phyloP scores from a whole-genome alignment of 2,888 invertebrate species.

The Caenorhabditis zanzibari region DNA sequence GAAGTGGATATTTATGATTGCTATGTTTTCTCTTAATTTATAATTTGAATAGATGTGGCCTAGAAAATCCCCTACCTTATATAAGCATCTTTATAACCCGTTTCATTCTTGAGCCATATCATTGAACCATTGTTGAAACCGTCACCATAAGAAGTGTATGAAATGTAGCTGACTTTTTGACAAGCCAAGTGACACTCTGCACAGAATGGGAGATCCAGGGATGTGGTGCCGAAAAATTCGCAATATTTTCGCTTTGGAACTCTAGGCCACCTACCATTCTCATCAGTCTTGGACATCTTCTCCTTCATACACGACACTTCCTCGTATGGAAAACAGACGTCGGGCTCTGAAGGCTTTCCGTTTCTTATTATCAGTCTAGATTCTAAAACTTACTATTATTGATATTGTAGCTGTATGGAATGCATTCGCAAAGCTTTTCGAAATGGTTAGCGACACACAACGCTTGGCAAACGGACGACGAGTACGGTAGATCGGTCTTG shows the following conservation, averaged over 20 bases:
- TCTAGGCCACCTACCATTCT: conserved; percentile 34
- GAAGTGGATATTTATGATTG: conserved; percentile 52
- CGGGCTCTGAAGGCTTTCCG: conserved; percentile 47
- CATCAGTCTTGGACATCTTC: conserved; percentile 53
- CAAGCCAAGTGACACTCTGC: conserved; percentile 53
- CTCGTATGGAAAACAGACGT: conserved; percentile 58
- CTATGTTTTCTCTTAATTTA: conserved; percentile 54
- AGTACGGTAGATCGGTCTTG: conserved; percentile 30
- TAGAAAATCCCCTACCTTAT: conserved; percentile 44
- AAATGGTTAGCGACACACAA: conserved; percentile 45
- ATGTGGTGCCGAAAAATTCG: conserved; percentile 43
- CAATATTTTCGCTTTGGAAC: neutral
- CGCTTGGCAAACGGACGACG: conserved; percentile 40
- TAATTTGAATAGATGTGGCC: neutral
- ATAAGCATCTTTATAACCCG: conserved; percentile 59
- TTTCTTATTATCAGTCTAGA: neutral
- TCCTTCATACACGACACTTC: conserved; percentile 63
- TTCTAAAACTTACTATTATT: conserved; percentile 34
- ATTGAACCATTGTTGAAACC: conserved; percentile 75
- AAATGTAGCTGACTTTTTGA: conserved; percentile 70
- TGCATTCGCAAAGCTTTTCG: conserved; percentile 40
- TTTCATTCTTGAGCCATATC: conserved; percentile 62
- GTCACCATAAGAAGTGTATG: conserved; percentile 77
- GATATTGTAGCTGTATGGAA: conserved; percentile 54
- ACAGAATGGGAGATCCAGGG: conserved; percentile 53